Conservation (phyloP, 2,113 vertebrate species). For the Gorilla gorilla region DNA sequence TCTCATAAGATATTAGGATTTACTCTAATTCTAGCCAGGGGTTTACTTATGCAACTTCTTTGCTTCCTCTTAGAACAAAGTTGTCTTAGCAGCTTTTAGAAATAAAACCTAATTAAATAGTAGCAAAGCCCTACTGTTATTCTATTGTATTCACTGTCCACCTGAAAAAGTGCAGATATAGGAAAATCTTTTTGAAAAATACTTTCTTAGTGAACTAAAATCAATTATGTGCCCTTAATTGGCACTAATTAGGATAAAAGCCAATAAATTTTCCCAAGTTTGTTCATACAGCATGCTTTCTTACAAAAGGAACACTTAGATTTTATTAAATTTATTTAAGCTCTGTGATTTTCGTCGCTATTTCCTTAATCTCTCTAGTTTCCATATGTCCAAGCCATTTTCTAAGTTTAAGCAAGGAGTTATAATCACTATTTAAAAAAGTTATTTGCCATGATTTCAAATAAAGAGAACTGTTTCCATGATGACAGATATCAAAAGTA, state of each 20-base stretch:
- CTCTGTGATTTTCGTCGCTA: not conserved
- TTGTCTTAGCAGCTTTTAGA: constrained; percentile 30
- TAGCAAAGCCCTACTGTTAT: not conserved
- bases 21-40: not conserved
- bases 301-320: not conserved
- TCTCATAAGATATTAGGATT: not conserved
- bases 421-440: not conserved
- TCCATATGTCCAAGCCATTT: not conserved
- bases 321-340: not conserved
- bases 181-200: not conserved
- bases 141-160: not conserved
- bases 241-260: not conserved
- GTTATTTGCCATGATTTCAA: not conserved
- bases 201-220: not conserved
- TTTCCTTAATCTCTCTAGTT: not conserved
- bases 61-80: not conserved
- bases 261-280: not conserved
- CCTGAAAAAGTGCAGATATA: not conserved
- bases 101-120: not conserved
- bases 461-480: not conserved
- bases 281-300: not conserved
- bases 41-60: not conserved
- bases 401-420: not conserved
- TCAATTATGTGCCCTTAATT: not conserved
- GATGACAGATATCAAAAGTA: not conserved